These are phyloP conservation scores for Alca torda DNA, from an alignment of 2,797 vertebrate species.

Conservation along the genomic window DNA sequence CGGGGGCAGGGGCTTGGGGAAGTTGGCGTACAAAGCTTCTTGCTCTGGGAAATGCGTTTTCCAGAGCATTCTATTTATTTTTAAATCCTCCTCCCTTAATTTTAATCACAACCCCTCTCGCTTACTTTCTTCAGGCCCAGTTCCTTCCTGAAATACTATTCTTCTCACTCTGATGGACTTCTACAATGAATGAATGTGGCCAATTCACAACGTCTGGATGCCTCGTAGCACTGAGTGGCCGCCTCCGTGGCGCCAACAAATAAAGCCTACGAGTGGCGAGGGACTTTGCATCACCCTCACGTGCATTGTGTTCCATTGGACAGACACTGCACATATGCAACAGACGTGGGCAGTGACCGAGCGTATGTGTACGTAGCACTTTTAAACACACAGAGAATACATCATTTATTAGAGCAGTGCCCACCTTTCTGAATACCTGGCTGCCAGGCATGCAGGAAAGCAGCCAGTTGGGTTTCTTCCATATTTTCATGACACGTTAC, in stretches of 20 bases:
- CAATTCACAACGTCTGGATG: background rate
- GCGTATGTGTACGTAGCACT: background rate
- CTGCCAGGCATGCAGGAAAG: background rate
- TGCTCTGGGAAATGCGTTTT: background rate
- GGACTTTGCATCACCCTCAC: background rate
- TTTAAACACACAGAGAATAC: background rate
- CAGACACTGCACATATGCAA: rapidly evolving
- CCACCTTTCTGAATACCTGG: background rate
- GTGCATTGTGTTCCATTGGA: rapidly evolving
- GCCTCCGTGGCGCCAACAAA: background rate
- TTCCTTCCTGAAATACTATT: background rate
- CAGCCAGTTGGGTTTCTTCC: background rate
- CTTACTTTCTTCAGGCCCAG: background rate
- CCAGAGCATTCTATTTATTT: background rate
- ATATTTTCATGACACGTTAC: background rate
- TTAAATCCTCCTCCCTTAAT: background rate
- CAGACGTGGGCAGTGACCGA: background rate
- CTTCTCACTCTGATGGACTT: background rate
- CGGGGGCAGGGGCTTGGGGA: background rate
- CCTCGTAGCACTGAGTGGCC: background rate
- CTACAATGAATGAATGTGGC: background rate
- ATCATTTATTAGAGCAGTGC: background rate
- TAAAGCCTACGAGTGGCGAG: background rate
- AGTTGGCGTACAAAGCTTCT: background rate
- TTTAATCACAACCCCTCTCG: background rate